A percentile compares a stretch with the other conserved stretches of the same genome.
Conservation (phyloP, 2,888 invertebrate genomes). For the Apamea anceps region DNA sequence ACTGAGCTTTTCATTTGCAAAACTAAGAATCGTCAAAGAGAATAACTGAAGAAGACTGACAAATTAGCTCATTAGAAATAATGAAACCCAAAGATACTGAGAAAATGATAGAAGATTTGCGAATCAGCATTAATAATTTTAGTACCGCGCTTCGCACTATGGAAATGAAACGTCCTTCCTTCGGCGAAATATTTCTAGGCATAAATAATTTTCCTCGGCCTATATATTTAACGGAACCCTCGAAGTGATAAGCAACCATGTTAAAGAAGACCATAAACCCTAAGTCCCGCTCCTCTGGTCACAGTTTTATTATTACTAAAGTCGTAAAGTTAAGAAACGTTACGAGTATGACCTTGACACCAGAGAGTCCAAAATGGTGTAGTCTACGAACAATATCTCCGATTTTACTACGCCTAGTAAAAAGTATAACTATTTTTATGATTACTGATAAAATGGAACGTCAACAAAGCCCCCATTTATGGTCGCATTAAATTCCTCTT, state of each 20-base stretch:
- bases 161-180: conserved; percentile 56
- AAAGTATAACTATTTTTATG: conserved; percentile 68
- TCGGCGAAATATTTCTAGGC: conserved; percentile 48
- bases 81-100: conserved; percentile 51
- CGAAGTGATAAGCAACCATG: conserved; percentile 63
- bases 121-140: conserved; percentile 59
- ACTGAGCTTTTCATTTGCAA: conserved; percentile 10
- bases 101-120: conserved; percentile 55
- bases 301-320: conserved; percentile 72
- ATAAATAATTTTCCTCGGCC: conserved; percentile 54
- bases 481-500: conserved; percentile 55
- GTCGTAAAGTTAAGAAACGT: conserved; percentile 73
- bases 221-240: conserved; percentile 50
- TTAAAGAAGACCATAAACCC: conserved; percentile 67
- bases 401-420: conserved; percentile 67
- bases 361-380: conserved; percentile 56
- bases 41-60: conserved; percentile 33
- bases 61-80: conserved; percentile 54
- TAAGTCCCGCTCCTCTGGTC: conserved; percentile 67
- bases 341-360: conserved; percentile 67
- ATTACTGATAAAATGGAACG: conserved; percentile 65
- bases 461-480: conserved; percentile 63
- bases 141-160: conserved; percentile 46
- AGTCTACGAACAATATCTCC: conserved; percentile 63
- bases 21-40: conserved; percentile 14